Percentiles rank a stretch among this genome's conserved stretches.
These are phyloP conservation scores for Ameiurus melas DNA, from an alignment of 2,113 vertebrate genomes.

Conservation along the genomic window DNA sequence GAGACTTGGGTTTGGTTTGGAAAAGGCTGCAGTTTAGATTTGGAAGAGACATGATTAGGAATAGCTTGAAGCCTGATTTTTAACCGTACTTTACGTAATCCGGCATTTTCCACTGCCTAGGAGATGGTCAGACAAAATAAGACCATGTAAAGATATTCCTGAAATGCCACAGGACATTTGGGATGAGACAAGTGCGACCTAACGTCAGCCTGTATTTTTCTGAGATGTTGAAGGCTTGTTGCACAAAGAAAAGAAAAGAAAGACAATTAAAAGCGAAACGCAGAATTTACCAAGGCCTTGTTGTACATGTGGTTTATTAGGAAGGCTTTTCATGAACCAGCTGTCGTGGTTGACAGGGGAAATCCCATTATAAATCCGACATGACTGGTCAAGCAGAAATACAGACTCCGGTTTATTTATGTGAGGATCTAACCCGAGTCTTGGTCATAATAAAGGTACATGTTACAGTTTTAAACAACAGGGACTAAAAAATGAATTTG, in stretches of 20 bases:
- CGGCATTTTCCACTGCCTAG: slow-evolving; percentile 52
- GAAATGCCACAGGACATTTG: slow-evolving; percentile 4
- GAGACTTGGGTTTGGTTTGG: slow-evolving; percentile 48
- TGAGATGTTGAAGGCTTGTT: slow-evolving; percentile 8
- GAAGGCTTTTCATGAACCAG: slow-evolving; percentile 42
- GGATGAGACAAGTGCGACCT: not conserved
- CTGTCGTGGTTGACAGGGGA: slow-evolving; percentile 50
- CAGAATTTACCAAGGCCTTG: slow-evolving; percentile 28
- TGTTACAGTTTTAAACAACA: not conserved
- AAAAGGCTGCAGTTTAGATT: slow-evolving; percentile 39
- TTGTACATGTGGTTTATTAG: slow-evolving; percentile 48
- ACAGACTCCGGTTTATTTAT: slow-evolving; percentile 28
- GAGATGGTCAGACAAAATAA: slow-evolving; percentile 54
- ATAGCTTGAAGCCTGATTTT: slow-evolving; percentile 26
- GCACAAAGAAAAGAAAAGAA: slow-evolving; percentile 40
- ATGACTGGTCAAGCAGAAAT: slow-evolving; percentile 45
- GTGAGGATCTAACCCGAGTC: not conserved
- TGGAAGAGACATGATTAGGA: slow-evolving; percentile 23
- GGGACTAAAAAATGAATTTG: not conserved
- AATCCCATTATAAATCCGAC: slow-evolving; percentile 57
- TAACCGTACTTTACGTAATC: slow-evolving; percentile 22
- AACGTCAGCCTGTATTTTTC: slow-evolving; percentile 4
- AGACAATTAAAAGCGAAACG: slow-evolving; percentile 27
- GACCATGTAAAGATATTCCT: slow-evolving; percentile 50
- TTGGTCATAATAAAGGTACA: not conserved